These are phyloP conservation scores for Cyphomyrmex costatus DNA, from an alignment of 1,140 invertebrate species.

Conservation along the genomic window DNA sequence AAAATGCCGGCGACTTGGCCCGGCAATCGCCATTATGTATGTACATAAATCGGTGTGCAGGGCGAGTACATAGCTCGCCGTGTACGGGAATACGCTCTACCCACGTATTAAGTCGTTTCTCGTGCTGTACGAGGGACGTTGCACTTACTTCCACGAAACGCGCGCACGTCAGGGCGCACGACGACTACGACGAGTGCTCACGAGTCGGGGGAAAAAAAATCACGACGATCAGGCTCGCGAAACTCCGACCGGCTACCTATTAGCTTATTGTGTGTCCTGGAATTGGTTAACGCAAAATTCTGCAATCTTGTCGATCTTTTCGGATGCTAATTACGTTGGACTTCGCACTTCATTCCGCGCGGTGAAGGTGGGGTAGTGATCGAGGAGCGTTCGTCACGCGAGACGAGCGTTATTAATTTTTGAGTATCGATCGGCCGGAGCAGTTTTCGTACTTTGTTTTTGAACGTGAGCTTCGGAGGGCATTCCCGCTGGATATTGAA, in stretches of 20 bases:
- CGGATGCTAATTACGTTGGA: constrained; percentile 7
- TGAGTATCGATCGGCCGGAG: neutral
- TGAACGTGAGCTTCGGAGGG: neutral
- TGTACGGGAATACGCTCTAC: constrained; percentile 55
- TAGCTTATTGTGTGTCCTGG: neutral
- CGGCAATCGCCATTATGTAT: constrained; percentile 61
- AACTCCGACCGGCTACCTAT: neutral
- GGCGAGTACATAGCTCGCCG: constrained; percentile 41
- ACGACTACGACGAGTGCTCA: neutral
- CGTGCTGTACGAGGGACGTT: constrained; percentile 61
- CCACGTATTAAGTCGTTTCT: constrained; percentile 53
- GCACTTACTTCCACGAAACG: constrained; percentile 51
- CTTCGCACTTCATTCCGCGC: constrained; percentile 6
- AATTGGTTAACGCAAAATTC: neutral
- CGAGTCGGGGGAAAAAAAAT: constrained; percentile 14
- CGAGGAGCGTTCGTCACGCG: neutral
- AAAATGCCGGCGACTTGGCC: constrained; percentile 58
- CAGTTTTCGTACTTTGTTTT: constrained; percentile 13
- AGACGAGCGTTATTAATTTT: constrained; percentile 35
- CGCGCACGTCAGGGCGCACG: neutral
- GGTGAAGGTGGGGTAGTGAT: constrained; percentile 30
- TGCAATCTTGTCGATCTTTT: neutral
- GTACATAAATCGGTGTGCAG: constrained; percentile 60
- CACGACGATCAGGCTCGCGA: constrained; percentile 21
- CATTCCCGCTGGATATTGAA: constrained; percentile 81